Evolutionary conservation across 2,113 vertebrate species (phyloP).

Genomic region (Trochalopteron elliotii): DNA sequence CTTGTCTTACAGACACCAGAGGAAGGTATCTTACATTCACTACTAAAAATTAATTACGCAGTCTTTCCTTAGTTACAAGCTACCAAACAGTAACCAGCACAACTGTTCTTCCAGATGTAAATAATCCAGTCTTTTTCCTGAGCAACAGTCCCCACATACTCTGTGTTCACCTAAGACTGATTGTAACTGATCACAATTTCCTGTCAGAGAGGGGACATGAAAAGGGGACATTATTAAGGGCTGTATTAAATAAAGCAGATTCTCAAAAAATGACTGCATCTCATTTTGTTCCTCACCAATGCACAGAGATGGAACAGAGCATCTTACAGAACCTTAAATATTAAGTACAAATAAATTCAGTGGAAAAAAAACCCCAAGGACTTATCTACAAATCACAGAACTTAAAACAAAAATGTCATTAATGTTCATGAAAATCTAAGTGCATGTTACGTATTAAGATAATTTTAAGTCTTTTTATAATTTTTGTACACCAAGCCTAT

Average conservation of each 20-base stretch:
- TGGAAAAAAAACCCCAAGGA: rapidly evolving
- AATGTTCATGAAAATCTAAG: background rate
- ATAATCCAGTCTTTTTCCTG: background rate
- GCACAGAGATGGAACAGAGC: background rate
- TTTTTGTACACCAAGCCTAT: background rate
- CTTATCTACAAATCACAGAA: background rate
- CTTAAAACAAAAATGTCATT: background rate
- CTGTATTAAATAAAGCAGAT: background rate
- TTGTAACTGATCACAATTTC: background rate
- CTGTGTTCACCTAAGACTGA: background rate
- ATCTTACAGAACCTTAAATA: background rate
- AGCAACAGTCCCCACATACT: background rate
- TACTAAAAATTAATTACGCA: background rate
- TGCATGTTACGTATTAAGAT: background rate
- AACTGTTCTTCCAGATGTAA: background rate
- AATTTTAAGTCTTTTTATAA: background rate
- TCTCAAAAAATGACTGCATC: background rate
- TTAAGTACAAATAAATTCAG: background rate
- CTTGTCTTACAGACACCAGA: background rate
- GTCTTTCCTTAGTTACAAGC: background rate
- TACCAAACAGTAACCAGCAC: background rate
- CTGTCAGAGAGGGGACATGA: background rate
- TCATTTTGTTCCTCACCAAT: background rate
- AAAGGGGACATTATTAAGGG: background rate
- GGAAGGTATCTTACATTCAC: background rate